These are phyloP conservation scores for Leistus spinibarbis DNA, from an alignment of 2,888 invertebrate genomes.

Conservation along the genomic window DNA sequence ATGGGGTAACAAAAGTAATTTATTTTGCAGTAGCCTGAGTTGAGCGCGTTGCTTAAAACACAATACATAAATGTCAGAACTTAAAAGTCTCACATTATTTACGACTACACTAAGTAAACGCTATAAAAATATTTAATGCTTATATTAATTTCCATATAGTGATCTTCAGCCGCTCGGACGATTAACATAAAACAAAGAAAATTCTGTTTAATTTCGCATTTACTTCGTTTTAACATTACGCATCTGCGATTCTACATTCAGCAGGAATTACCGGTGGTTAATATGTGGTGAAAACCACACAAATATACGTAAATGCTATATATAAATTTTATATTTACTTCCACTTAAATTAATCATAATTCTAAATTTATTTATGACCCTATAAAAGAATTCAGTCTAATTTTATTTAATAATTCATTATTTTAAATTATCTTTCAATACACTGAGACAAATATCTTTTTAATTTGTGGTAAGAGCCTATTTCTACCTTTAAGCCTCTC, in stretches of 20 bases:
- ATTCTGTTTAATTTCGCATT: background rate
- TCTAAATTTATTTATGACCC: background rate
- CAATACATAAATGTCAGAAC: constrained; percentile 12
- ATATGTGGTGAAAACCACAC: background rate
- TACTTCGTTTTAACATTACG: background rate
- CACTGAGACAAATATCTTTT: no score
- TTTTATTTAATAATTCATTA: no score
- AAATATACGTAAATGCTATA: background rate
- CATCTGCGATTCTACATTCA: no score
- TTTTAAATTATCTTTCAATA: no score
- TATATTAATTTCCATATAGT: background rate
- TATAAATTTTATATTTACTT: background rate
- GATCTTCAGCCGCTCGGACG: background rate
- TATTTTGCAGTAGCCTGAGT: background rate
- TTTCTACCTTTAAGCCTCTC: no score
- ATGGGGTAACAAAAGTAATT: background rate
- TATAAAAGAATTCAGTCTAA: no score
- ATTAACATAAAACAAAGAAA: background rate
- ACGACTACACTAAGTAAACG: constrained; percentile 1
- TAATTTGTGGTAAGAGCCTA: no score
- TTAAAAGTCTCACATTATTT: background rate
- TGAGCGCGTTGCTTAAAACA: background rate
- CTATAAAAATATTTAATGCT: constrained; percentile 7
- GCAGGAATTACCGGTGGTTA: background rate
- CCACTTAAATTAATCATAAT: background rate